Evolutionary conservation across 1,140 invertebrate species (phyloP), one percentile per base, ranked within the genome.

Genomic region (Leucophenga varia): DNA sequence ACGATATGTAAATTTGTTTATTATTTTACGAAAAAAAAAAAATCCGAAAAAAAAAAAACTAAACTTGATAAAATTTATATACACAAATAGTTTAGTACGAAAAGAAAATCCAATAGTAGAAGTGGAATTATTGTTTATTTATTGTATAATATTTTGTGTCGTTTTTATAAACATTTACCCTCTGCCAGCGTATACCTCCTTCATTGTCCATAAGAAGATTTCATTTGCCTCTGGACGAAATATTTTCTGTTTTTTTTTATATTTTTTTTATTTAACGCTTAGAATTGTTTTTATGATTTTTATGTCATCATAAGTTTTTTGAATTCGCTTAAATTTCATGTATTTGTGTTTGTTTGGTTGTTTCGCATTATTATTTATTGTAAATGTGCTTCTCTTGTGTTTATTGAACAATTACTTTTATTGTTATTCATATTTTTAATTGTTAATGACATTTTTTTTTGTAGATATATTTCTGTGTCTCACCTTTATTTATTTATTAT

Each of bases 261-360:
- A 49, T 57, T 47, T 55, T 65, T 58, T 65, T 65, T 67, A 65
- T 65, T 60, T 55, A 65, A 61, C 61, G 61, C 63, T 58, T 53
- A 63, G 64, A 67, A 67, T 67, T 67, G 63, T 63, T 67, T 67
- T 67, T 67, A 67, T 67, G 63, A 57, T 67, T 68, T 67, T 67
- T 67, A 67, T 67, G 63, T 67, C 64, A 68, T 67, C 64, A 68
- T 63, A 67, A 67, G 63, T 67, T 67, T 25, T 25, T 25, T 63
- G 54, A 47, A 59, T 51, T 36, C 47, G 63, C 48, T 61, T 36
- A 53, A 51, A 52, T 64, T 63, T 59, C 54, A 36, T 34, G 31
- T 63, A 55, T 61, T 59, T 59, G 31, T n/a, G 22, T 25, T 34
- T 4, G 6, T 25, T 25, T 25, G 22, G 5, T 10, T 25, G 22